Evolutionary conservation across 2,888 invertebrate genomes (phyloP), one percentile per base, ranked within the genome.

Genomic region (Harpalus rubripes): DNA sequence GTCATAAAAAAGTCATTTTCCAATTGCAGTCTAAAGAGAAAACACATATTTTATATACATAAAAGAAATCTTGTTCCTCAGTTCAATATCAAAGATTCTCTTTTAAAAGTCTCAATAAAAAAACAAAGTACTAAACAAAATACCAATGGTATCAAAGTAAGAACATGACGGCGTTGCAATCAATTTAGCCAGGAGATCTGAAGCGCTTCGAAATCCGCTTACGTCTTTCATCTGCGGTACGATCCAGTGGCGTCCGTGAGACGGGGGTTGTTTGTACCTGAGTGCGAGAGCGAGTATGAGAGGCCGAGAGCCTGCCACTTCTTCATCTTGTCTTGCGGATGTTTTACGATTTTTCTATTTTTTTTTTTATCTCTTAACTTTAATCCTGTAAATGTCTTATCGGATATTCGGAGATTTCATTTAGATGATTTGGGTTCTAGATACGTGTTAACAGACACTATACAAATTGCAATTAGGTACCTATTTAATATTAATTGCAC

Each of bases 161-260:
- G 61, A 61, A 59, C 59, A 74, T 74, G 72, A 74, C 72, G 72
- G 65, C 65, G 65, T 65, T 81, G 81, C 81, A 81, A 81, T 81
- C 81, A 81, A 81, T 63, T 44, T 81, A 65, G 22, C 41, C 61
- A 2, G 22, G 61, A 65, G 81, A 61, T 81, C 65, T 65, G 61
- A 65, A 81, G 32, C 81, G 81, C 61, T 44, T 52, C 65, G 52
- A 61, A 81, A 81, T 81, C 63, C 61, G 81, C 81, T 81, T 81
- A 81, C 81, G 81, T 65, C 63, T 63, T 61, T 81, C 61, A 81
- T 81, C 81, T 81, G 81, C 18, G 81, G 65, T 65, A 61, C 81
- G 41, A 79, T 79, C 39, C 61, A 79, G 79, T 79, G 79, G 59
- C 79, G 61, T 78, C 39, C 78, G 78, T 78, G 56, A 18, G 68